A percentile compares a stretch with the other conserved stretches of the same genome.
phyloP scores from a whole-genome alignment of 2,113 vertebrate species.

The Pogonocichla stellata region DNA sequence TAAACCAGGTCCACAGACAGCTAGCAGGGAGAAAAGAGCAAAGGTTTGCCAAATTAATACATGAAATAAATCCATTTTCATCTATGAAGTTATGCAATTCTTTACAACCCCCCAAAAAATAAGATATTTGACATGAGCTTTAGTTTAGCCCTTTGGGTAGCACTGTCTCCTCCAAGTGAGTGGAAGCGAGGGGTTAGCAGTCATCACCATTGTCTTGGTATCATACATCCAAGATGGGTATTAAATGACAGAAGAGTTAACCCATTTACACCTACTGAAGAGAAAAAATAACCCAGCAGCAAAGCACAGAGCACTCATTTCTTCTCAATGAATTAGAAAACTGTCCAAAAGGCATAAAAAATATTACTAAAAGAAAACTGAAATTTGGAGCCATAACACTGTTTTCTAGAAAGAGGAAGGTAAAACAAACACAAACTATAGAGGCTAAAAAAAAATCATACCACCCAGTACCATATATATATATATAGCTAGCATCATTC shows the following conservation, averaged over 20 bases:
- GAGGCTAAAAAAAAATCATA: neutral
- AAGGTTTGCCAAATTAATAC: neutral
- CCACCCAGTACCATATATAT: neutral
- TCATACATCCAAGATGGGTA: neutral
- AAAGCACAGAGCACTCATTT: neutral
- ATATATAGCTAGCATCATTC: neutral
- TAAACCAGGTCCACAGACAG: neutral
- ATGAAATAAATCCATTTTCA: neutral
- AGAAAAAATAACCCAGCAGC: neutral
- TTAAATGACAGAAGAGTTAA: neutral
- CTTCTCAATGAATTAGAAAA: neutral
- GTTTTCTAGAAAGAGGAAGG: neutral
- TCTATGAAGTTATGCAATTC: neutral
- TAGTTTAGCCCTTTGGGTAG: neutral
- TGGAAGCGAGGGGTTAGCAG: accelerated
- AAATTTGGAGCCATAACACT: neutral
- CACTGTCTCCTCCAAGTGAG: neutral
- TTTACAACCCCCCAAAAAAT: neutral
- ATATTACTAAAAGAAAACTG: neutral
- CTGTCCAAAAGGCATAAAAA: neutral
- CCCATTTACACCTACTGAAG: neutral
- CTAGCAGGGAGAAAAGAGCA: neutral
- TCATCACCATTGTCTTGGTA: neutral
- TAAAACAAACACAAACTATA: neutral
- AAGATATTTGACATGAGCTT: neutral